Evolutionary conservation across 2,797 vertebrate species (phyloP).

Genomic region (Perodicticus potto): DNA sequence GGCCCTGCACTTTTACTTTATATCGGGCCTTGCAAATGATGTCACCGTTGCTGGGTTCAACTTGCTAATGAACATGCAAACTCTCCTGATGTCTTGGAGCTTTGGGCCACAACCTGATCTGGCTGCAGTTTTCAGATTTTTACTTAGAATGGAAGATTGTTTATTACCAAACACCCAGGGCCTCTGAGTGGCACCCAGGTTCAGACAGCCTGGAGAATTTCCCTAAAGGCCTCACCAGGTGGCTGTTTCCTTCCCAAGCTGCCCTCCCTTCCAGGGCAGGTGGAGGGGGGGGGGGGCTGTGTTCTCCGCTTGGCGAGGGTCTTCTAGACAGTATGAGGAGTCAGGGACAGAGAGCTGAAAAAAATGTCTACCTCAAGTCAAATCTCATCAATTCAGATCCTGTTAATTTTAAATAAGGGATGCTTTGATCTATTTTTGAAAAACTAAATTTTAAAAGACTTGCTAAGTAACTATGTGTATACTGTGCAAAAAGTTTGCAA

Average conservation of each 20-base stretch:
- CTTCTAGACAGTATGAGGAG: not conserved
- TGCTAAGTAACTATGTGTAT: not conserved
- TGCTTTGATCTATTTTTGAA: not conserved
- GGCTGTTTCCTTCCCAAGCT: not conserved
- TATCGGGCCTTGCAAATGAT: fast-evolving
- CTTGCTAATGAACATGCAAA: not conserved
- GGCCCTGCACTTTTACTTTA: not conserved
- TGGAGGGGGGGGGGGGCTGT: too few species aligned
- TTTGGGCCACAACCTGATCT: not conserved
- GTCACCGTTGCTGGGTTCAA: not conserved
- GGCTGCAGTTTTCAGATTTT: not conserved
- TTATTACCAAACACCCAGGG: not conserved
- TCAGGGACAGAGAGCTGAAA: not conserved
- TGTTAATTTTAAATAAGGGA: not conserved
- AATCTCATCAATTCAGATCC: not conserved
- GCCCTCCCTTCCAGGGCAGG: not conserved
- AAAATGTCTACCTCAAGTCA: not conserved
- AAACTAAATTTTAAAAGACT: not conserved
- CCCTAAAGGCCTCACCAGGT: fast-evolving
- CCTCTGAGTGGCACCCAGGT: not conserved
- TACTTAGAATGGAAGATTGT: not conserved
- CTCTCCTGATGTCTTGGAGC: not conserved
- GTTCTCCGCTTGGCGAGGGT: too few species aligned
- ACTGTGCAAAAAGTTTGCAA: not conserved
- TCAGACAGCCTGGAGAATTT: not conserved